Evolutionary conservation across 30 jellyfish, hydroid and myxozoan species (phyloP), one percentile per base, ranked within the genome.

Genomic region (Catostylus mosaicus): DNA sequence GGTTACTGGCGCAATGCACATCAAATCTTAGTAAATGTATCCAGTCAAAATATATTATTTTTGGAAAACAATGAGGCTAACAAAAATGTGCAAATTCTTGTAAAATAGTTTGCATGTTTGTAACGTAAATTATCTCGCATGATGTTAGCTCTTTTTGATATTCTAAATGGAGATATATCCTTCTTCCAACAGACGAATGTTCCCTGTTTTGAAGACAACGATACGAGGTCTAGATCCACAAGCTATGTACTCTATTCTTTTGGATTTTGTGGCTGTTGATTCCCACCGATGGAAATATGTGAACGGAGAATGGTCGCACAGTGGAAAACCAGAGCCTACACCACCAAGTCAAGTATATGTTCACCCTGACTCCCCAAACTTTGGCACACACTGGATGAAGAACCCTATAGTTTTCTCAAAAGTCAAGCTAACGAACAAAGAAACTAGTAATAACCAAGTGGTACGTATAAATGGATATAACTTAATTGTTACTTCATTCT

Each of bases 331-430:
- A 16, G 99, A 95, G 78, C 96, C 97, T 27, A 89, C 97, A 12
- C 95, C 98, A 0, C 88, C 97, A 19, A 85, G 97, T 64, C 93
- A 87, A 62, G 96, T 89, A 20, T 95, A 95, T 61, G 97, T 90
- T 37, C 99, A 95, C 82, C 98, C 98, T 3, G 99, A 95, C 40
- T 95, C 99, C 26, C 99, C 99, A 9, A 95, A 95, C 67, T 95
- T 89, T 60, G 99, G 99, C 23, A 69, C 97, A 1, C 97, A 89
- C 63, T 95, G 99, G 99, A 95, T 95, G 99, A 90, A 95, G 50
- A 89, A 82, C 80, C 94, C 98, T 14, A 90, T 95, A 54, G 97
- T 87, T 26, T 95, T 95, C 83, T 89, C 99, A 9, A 95, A 90
- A 78, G 98, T 90, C 45, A 95, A 95, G 69, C 71, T 95, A 26